Conservation (phyloP, 1,140 invertebrate genomes). For the Meteorus sp. region DNA sequence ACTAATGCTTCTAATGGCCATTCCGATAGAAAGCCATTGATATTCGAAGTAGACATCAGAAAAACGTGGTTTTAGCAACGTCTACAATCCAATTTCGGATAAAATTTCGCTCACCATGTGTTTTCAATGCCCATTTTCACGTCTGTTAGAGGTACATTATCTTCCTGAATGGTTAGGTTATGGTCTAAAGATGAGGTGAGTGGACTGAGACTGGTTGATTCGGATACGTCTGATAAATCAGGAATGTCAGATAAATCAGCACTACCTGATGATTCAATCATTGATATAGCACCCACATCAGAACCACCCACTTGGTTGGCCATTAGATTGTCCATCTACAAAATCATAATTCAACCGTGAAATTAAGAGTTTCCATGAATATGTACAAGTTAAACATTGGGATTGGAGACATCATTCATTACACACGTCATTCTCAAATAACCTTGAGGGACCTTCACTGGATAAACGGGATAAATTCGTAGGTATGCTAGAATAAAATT, state of each 20-base stretch:
- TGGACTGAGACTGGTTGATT: constrained; percentile 53
- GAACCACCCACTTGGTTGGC: constrained; percentile 46
- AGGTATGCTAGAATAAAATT: no score
- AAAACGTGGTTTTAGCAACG: no score
- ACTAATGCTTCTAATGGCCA: no score
- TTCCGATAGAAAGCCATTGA: no score
- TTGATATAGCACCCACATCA: constrained; percentile 50
- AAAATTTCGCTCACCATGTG: constrained; percentile 45
- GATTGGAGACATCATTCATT: not conserved
- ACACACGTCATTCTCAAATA: no score
- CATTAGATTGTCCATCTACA: constrained; percentile 44
- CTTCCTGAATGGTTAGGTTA: constrained; percentile 50
- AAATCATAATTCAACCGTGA: no score
- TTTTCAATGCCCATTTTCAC: constrained; percentile 57
- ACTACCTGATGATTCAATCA: constrained; percentile 49
- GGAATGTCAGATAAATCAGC: constrained; percentile 43
- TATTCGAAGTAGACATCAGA: no score
- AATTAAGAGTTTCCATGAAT: not conserved
- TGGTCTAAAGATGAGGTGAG: constrained; percentile 52
- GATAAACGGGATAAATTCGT: no score
- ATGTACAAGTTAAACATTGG: not conserved
- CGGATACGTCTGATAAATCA: constrained; percentile 49
- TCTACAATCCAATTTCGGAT: not conserved
- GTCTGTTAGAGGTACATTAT: constrained; percentile 42
- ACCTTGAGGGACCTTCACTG: no score